Conservation (phyloP, 2,113 vertebrate species). For the Hucho hucho region DNA sequence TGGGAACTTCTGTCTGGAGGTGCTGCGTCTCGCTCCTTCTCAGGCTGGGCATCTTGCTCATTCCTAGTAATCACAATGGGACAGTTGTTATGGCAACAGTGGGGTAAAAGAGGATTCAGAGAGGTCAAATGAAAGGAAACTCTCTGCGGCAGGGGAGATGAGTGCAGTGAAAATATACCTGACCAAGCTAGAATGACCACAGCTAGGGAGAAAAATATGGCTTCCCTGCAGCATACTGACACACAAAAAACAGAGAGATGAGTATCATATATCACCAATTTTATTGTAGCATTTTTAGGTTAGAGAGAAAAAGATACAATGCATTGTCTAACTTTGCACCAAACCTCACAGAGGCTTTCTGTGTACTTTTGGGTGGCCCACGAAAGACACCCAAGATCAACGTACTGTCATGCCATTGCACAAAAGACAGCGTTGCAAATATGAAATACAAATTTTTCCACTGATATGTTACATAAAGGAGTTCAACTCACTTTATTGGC, state of each 20-base stretch:
- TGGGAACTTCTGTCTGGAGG: background rate
- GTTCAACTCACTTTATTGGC: no score
- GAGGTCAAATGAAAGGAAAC: slow-evolving; percentile 3
- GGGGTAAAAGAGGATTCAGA: background rate
- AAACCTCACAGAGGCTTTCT: no score
- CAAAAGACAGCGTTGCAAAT: no score
- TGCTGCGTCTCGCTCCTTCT: background rate
- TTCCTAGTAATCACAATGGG: background rate
- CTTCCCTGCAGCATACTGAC: background rate
- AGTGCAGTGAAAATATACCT: background rate
- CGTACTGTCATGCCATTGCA: no score
- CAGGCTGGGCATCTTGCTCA: background rate
- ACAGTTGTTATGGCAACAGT: background rate
- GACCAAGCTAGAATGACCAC: slow-evolving; percentile 1
- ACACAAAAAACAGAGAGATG: background rate
- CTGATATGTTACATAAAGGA: no score
- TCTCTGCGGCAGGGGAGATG: background rate
- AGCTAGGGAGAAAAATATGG: background rate
- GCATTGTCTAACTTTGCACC: no score
- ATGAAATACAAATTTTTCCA: no score
- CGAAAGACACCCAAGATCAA: no score
- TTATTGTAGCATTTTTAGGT: no score
- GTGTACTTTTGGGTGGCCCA: no score
- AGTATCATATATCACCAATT: no score
- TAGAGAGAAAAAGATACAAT: no score